phyloP scores from a whole-genome alignment of 2,888 invertebrate genomes.

The Linnaemya tessellans region DNA sequence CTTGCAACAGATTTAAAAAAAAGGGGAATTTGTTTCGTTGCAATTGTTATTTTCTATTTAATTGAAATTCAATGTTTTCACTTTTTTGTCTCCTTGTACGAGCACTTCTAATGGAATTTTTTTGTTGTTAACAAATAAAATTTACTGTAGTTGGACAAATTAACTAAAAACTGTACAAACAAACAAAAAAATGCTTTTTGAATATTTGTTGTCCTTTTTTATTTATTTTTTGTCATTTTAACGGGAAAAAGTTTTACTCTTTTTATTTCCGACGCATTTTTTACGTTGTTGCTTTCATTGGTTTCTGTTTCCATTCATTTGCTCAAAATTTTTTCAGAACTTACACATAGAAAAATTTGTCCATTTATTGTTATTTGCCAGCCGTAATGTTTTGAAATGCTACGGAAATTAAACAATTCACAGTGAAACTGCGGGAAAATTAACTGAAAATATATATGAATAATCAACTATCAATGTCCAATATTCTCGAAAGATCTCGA shows the following conservation, averaged over 20 bases:
- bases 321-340: not conserved
- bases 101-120: not conserved
- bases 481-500: no score
- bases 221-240: not conserved
- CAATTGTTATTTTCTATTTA: not conserved
- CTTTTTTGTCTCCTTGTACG: not conserved
- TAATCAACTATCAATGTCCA: no score
- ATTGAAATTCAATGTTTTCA: not conserved
- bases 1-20: not conserved
- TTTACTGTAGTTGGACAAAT: constrained; percentile 5
- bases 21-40: not conserved
- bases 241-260: not conserved
- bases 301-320: constrained; percentile 6
- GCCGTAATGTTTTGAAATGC: not conserved
- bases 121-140: not conserved
- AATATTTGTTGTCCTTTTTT: not conserved
- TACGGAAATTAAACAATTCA: constrained; percentile 4
- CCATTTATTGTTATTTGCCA: not conserved
- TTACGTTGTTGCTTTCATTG: constrained; percentile 10
- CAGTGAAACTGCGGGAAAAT: not conserved
- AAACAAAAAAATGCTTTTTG: not conserved
- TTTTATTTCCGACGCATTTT: not conserved
- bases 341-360: not conserved
- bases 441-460: not conserved
- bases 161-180: constrained; percentile 2